Percentiles rank a stretch among this genome's conserved stretches.
Evolutionary conservation across 2,797 vertebrate species (phyloP).

Genomic region (Gobio occitaniae): DNA sequence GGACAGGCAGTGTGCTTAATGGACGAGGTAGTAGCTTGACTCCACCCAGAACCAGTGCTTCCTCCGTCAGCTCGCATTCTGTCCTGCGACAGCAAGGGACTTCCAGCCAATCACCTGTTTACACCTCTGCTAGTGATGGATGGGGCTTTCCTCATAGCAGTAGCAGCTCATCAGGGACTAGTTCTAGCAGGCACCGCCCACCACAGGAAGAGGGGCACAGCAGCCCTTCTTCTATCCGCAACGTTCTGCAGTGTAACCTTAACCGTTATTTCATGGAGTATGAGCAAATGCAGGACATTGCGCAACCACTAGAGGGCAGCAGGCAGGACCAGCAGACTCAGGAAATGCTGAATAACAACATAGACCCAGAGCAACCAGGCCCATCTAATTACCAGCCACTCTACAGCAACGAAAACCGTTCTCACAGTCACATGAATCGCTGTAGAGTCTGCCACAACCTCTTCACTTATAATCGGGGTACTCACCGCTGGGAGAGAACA

Average conservation of each 20-base stretch:
- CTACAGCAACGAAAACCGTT: constrained; percentile 81
- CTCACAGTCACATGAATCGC: constrained; percentile 84
- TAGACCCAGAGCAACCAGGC: constrained; percentile 83
- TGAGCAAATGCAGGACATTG: constrained; percentile 90
- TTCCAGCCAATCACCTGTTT: constrained; percentile 82
- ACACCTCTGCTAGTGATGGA: constrained; percentile 84
- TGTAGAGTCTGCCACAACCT: constrained; percentile 89
- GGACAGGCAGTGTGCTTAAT: constrained; percentile 84
- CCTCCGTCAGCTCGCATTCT: constrained; percentile 82
- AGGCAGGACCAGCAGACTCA: constrained; percentile 78
- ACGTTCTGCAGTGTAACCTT: constrained; percentile 95
- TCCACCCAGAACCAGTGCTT: constrained; percentile 85
- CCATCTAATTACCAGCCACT: constrained; percentile 81
- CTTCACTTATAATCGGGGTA: constrained; percentile 87
- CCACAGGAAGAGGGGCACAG: constrained; percentile 66
- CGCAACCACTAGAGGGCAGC: constrained; percentile 80
- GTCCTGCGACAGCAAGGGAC: constrained; percentile 84
- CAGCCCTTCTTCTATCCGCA: constrained; percentile 80
- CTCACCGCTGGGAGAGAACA: constrained; percentile 86
- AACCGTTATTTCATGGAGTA: constrained; percentile 98
- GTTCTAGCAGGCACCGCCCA: constrained; percentile 66
- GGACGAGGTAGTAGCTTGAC: constrained; percentile 73
- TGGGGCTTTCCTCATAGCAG: constrained; percentile 75
- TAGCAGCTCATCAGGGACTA: constrained; percentile 64
- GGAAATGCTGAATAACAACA: constrained; percentile 88